Percentiles rank a stretch among this genome's conserved stretches.
These are phyloP conservation scores for Brachionus koreanus DNA, from an alignment of 1,140 invertebrate species.

Conservation along the genomic window DNA sequence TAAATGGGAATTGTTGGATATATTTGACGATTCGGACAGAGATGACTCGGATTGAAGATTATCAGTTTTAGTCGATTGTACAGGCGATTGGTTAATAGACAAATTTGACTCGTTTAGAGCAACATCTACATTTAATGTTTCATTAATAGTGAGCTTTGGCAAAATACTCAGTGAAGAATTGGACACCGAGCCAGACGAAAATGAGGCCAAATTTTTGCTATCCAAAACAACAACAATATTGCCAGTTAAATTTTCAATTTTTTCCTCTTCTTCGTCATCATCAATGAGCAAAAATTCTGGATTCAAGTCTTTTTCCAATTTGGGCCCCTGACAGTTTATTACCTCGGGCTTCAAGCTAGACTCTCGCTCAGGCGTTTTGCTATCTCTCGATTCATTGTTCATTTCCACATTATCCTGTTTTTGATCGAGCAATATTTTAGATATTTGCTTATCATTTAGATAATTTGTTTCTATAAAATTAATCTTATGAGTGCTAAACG, in stretches of 20 bases:
- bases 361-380: background rate
- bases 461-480: constrained; percentile 22
- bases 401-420: background rate
- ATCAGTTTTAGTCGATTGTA: background rate
- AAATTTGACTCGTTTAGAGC: background rate
- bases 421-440: background rate
- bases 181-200: background rate
- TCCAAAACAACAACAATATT: background rate
- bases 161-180: background rate
- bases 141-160: background rate
- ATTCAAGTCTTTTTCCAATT: background rate
- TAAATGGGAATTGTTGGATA: background rate
- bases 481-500: background rate
- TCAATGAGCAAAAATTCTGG: constrained; percentile 37
- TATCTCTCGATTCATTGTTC: background rate
- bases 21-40: background rate
- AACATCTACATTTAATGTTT: background rate
- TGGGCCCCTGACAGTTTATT: background rate
- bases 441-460: background rate
- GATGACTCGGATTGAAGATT: constrained; percentile 33
- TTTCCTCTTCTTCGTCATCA: background rate
- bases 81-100: background rate
- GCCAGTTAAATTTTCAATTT: background rate
- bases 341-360: background rate
- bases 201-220: background rate